A percentile compares a stretch with the other conserved stretches of the same genome.
Evolutionary conservation across 2,113 vertebrate genomes (phyloP).

Genomic region (Nibea coibor): DNA sequence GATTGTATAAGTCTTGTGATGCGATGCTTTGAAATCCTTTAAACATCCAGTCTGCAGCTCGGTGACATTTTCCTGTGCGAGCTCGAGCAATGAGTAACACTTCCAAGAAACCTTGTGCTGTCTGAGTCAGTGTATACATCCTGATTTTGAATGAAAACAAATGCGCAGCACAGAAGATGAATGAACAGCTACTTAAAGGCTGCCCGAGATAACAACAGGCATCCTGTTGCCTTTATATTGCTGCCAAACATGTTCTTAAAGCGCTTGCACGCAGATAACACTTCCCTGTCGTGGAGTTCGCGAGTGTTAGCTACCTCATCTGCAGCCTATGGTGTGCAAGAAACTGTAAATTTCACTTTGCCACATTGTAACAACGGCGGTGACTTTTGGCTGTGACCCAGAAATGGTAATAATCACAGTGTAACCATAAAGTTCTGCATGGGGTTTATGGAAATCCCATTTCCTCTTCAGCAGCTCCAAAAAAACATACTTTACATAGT

Average conservation of each 20-base stretch:
- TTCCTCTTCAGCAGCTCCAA: neutral
- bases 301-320: too few species aligned
- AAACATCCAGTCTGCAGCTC: neutral
- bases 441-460: neutral
- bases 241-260: neutral
- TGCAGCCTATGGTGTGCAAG: too few species aligned
- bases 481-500: neutral
- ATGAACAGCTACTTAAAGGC: neutral
- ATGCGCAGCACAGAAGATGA: neutral
- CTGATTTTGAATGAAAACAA: neutral
- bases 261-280: neutral
- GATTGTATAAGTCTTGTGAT: neutral
- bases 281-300: neutral
- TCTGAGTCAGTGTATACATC: neutral
- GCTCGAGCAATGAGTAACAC: constrained; percentile 20
- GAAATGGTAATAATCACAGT: neutral
- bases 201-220: neutral
- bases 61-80: neutral
- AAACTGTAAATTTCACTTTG: neutral
- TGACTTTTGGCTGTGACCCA: neutral
- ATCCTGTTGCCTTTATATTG: neutral
- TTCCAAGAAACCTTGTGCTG: constrained; percentile 21
- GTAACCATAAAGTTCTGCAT: neutral
- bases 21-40: neutral
- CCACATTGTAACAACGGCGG: neutral